phyloP scores from a whole-genome alignment of 2,888 invertebrate species.

The Hymenopus coronatus region DNA sequence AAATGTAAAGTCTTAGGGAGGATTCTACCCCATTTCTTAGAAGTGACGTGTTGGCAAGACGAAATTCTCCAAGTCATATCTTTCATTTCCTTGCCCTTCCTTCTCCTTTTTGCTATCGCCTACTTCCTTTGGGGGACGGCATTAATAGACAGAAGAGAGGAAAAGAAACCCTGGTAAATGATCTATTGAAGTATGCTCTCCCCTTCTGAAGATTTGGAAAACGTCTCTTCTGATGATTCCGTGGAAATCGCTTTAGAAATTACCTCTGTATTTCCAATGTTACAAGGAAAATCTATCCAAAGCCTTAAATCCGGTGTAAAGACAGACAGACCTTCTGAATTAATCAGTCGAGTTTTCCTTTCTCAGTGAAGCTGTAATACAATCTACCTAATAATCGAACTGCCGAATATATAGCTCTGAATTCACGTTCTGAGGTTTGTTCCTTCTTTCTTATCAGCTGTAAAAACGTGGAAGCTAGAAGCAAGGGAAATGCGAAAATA shows the following conservation, averaged over 20 bases:
- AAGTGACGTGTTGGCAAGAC: neutral
- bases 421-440: too few species aligned
- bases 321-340: neutral
- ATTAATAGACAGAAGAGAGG: neutral
- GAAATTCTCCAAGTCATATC: neutral
- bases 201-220: neutral
- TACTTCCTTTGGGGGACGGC: neutral
- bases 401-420: too few species aligned
- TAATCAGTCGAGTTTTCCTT: neutral
- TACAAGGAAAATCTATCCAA: neutral
- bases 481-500: too few species aligned
- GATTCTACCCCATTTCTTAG: neutral
- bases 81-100: neutral
- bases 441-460: too few species aligned
- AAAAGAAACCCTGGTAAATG: neutral
- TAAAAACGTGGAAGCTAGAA: too few species aligned
- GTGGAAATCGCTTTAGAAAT: neutral
- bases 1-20: neutral
- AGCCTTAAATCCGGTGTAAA: neutral
- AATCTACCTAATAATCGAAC: neutral
- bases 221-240: neutral
- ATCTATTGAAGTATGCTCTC: neutral
- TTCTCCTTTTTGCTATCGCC: neutral
- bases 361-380: neutral
- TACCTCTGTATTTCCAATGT: neutral